These are phyloP conservation scores for Dynastes tityus DNA, from an alignment of 2,888 invertebrate species.

Conservation along the genomic window DNA sequence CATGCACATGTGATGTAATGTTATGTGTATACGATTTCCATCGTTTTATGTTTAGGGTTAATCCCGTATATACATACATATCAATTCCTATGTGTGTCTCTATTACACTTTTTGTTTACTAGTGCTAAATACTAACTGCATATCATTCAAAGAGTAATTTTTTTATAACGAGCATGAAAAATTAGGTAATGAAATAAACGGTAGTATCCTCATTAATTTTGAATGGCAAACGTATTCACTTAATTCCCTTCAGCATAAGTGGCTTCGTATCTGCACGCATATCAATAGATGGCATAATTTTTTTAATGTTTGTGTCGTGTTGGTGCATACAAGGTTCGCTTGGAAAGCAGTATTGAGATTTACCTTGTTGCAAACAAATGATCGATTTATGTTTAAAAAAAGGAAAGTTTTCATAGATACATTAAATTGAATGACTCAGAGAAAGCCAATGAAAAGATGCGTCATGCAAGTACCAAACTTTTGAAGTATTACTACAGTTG, in stretches of 20 bases:
- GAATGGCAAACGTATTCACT: constrained; percentile 32
- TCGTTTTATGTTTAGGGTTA: too few species aligned
- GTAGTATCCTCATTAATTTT: constrained; percentile 63
- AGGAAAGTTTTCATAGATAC: too few species aligned
- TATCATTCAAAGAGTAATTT: constrained; percentile 15
- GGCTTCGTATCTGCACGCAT: constrained; percentile 7
- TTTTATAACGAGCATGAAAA: constrained; percentile 46
- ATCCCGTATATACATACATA: too few species aligned
- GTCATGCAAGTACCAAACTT: too few species aligned
- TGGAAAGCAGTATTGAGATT: too few species aligned
- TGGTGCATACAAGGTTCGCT: not conserved
- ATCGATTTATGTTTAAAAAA: too few species aligned
- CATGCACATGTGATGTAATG: not conserved
- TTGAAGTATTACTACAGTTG: too few species aligned
- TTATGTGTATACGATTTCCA: not conserved
- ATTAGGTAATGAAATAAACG: constrained; percentile 60
- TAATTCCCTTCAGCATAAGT: constrained; percentile 19
- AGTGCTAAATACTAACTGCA: not conserved
- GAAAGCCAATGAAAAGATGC: too few species aligned
- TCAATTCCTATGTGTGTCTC: not conserved
- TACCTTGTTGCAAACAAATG: too few species aligned
- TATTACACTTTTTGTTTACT: not conserved
- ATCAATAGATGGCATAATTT: constrained; percentile 26
- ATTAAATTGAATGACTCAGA: too few species aligned
- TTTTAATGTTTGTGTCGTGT: constrained; percentile 5